A percentile compares a stretch with the other conserved stretches of the same genome.
Conservation (phyloP, 2,888 invertebrate species). For the Apeira syringaria region DNA sequence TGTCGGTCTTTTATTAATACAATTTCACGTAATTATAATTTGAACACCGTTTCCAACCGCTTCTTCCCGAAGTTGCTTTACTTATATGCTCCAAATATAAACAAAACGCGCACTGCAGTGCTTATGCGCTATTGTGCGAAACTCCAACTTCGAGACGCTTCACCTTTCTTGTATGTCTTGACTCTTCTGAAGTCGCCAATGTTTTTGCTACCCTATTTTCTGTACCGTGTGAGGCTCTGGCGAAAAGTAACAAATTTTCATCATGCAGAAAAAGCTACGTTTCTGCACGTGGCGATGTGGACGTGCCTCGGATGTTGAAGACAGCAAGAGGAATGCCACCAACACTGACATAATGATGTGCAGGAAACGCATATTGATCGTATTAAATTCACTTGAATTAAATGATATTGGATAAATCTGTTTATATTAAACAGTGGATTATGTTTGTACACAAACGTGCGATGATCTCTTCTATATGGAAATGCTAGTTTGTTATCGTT, state of each 20-base stretch:
- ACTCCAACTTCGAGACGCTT: slow-evolving; percentile 2
- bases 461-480: not conserved
- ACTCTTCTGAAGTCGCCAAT: not conserved
- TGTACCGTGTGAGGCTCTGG: slow-evolving; percentile 37
- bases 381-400: not conserved
- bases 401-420: not conserved
- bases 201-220: slow-evolving; percentile 28
- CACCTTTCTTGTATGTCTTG: not conserved
- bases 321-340: slow-evolving; percentile 45
- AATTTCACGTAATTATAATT: too few species aligned
- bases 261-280: slow-evolving; percentile 49
- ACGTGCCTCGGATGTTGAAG: slow-evolving; percentile 39
- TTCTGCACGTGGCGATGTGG: slow-evolving; percentile 37
- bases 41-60: too few species aligned
- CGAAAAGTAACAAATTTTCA: slow-evolving; percentile 64
- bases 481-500: slow-evolving; percentile 43
- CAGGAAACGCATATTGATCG: slow-evolving; percentile 61
- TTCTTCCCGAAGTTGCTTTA: too few species aligned
- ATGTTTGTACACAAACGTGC: slow-evolving; percentile 15
- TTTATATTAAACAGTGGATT: not conserved
- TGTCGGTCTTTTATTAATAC: too few species aligned
- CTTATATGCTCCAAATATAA: too few species aligned
- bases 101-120: too few species aligned
- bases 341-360: slow-evolving; percentile 44
- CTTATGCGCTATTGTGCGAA: too few species aligned